Base-by-base conservation (phyloP, 1,140 invertebrate genomes). In the Lasioglossum albipes region DNA sequence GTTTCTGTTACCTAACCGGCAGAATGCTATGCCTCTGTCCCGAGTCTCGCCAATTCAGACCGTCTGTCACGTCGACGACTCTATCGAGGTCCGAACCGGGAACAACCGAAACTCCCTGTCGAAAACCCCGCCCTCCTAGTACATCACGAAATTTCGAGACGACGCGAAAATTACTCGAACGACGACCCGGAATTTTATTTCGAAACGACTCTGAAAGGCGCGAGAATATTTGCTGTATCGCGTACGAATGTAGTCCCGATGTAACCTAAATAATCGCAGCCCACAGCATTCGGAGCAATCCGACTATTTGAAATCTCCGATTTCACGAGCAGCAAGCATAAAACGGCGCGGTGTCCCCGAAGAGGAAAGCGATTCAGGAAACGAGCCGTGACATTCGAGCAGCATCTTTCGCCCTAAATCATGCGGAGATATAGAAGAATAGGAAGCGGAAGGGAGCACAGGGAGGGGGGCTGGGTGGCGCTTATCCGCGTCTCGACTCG, bases 11-110 rank as follows among this genome's bases (percentile, higher is more conserved):
- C 74, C 79, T 71, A 82, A 79, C 79, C 67, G 20, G 10, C 67
- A 20, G 36, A 36, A 36, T 36, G 36, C 36, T 36, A 36, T 5
- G 36, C 3, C 36, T 36, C 36, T 72, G 65, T 45, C 42, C 66
- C 41, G 71, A 59, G 45, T 64, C 67, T 45, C 16, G 22, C 49
- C 76, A 83, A 85, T 86, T 83, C 75, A 74, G 75, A 82, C 85
- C 64, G 76, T 68, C 73, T 84, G 84, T 83, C 85, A 73, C 52
- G 59, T 59, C 54, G 75, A 42, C 64, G 75, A 82, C 71, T 85
- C 82, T 68, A 77, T 82, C 71, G 79, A 54, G 69, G 45, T 12
- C 54, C 45, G 45, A 81, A 65, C 73, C 27, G 27, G 76, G 74
- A 64, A 16, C 52, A 65, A 41, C n/a, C 18, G 4, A 41, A 27